Percentiles rank a stretch among this genome's conserved stretches.
These are phyloP conservation scores for Orchesella flavescens DNA, from an alignment of 2,888 invertebrate species.

Conservation along the genomic window DNA sequence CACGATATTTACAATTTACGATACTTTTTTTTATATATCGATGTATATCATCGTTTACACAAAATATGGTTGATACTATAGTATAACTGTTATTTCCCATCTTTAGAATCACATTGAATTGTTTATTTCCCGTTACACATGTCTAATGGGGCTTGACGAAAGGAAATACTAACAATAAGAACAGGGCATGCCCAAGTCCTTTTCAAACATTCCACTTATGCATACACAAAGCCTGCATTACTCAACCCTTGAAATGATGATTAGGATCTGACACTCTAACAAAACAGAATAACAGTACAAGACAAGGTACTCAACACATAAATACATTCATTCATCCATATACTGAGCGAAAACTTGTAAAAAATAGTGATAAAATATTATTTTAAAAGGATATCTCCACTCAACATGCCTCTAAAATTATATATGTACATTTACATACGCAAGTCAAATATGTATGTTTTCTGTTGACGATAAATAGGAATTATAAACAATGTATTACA, in stretches of 20 bases:
- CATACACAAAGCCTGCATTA: not conserved
- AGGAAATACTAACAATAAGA: slow-evolving; percentile 10
- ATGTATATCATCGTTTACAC: too few species aligned
- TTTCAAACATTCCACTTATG: not conserved
- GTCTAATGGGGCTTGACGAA: slow-evolving; percentile 22
- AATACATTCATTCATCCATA: too few species aligned
- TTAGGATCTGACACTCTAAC: not conserved
- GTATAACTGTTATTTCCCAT: not conserved
- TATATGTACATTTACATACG: too few species aligned
- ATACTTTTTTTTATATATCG: too few species aligned
- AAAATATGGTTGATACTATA: too few species aligned
- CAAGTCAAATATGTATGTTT: too few species aligned
- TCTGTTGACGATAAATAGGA: not conserved
- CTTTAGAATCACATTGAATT: slow-evolving; percentile 6
- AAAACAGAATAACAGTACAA: not conserved
- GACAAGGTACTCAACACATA: too few species aligned
- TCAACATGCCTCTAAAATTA: too few species aligned
- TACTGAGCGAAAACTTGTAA: too few species aligned
- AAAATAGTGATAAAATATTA: too few species aligned
- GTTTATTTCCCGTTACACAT: slow-evolving; percentile 23
- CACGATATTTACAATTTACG: too few species aligned
- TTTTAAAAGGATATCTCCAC: too few species aligned
- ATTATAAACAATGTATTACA: slow-evolving; percentile 9
- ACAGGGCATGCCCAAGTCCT: not conserved
- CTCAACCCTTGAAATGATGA: not conserved